Evolutionary conservation across 2,113 vertebrate species (phyloP).

Genomic region (Passer domesticus): DNA sequence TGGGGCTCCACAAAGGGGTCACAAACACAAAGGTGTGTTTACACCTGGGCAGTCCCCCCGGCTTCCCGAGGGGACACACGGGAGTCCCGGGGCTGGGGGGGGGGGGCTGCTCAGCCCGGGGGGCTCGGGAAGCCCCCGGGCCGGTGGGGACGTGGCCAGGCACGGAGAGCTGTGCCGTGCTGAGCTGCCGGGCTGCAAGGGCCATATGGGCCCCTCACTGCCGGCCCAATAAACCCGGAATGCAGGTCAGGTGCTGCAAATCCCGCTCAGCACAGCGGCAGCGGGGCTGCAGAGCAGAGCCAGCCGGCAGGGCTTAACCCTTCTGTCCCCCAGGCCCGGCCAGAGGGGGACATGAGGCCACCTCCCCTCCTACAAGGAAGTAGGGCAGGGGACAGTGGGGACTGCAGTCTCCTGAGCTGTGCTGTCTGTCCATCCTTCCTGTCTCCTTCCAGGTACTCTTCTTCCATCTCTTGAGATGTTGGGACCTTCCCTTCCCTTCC

Average conservation of each 20-base stretch:
- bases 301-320: not conserved
- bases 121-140: not conserved
- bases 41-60: not conserved
- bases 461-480: not conserved
- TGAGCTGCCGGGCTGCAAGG: not conserved
- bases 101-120: not conserved
- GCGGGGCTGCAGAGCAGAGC: not conserved
- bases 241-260: slow-evolving; percentile 52
- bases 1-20: not conserved
- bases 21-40: not conserved
- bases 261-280: not conserved
- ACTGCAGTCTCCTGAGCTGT: not conserved
- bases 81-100: not conserved
- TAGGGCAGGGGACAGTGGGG: not conserved
- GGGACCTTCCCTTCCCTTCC: not conserved
- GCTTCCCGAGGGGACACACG: fast-evolving
- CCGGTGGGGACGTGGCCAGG: fast-evolving
- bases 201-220: slow-evolving; percentile 21
- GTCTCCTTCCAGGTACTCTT: not conserved
- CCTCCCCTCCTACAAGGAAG: not conserved
- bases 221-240: not conserved
- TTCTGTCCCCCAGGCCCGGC: not conserved
- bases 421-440: not conserved
- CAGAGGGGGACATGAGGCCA: not conserved
- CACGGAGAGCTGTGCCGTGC: not conserved